Evolutionary conservation across 1,140 invertebrate genomes (phyloP), one percentile per base, ranked within the genome.

Genomic region (Bombus sibiricus): DNA sequence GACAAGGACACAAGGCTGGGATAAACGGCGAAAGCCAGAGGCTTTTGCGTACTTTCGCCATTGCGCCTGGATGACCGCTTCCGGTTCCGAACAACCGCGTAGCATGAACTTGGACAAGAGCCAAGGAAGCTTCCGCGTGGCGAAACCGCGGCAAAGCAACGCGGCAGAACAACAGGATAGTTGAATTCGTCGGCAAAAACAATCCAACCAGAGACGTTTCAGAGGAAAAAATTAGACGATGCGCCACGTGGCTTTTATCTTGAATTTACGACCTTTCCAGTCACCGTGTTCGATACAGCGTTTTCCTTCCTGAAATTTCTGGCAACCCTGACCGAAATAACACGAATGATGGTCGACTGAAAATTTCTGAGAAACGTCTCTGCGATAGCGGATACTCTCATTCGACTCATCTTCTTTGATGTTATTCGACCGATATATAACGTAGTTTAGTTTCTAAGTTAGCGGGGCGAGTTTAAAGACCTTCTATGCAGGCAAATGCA

Each of bases 51-150:
- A 57, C 41, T 47, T 77, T 66, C 43, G 5, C 34, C 59, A 22
- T n/a, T 69, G 34, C 28, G 62, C 73, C 18, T 68, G 43, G n/a
- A 71, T 22, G 37, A 32, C 59, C 73, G 10, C 64, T 84, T 84
- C 82, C 75, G 82, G 39, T 71, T 22, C 18, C 75, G 47, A 69
- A 3, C 39, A 74, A 39, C 15, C 43, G 47, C 47, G 57, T 41
- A 41, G 3, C 77, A 79, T 34, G 47, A 75, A 69, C 75, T 83
- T 84, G 82, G 82, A 84, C 4, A 39, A 5, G 9, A 8, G 43
- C 82, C 82, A 84, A 84, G 13, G 25, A 9, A 41, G 34, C 28
- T n/a, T n/a, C 39, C 64, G 43, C 74, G 74, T 34, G 64, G 64
- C 66, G 22, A 41, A 83, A 75, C 25, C 81, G 59, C 72, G 72